phyloP scores from a whole-genome alignment of 2,113 vertebrate species.

The Heterochromis multidens region DNA sequence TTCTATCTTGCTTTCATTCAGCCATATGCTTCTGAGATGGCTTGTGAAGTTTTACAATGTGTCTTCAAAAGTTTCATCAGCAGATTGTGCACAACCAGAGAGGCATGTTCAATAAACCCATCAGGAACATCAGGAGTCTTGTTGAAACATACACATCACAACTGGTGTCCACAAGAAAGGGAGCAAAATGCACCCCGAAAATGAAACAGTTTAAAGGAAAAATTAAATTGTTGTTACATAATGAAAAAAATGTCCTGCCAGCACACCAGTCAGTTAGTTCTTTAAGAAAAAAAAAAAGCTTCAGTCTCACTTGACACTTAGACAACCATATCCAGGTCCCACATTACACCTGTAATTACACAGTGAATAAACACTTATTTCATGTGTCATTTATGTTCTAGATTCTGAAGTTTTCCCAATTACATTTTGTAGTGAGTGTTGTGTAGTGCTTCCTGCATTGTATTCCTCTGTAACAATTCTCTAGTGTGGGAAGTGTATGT shows the following conservation, averaged over 20 bases:
- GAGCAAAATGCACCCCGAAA: neutral
- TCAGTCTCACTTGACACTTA: neutral
- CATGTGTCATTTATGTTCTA: neutral
- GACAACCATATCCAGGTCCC: neutral
- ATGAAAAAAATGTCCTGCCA: neutral
- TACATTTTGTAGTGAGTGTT: neutral
- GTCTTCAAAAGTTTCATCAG: neutral
- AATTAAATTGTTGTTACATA: neutral
- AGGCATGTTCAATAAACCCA: neutral
- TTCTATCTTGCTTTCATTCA: neutral
- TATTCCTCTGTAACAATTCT: neutral
- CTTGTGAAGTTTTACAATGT: neutral
- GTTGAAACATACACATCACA: neutral
- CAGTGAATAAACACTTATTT: neutral
- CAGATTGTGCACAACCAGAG: neutral
- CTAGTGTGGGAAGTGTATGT: neutral
- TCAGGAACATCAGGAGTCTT: neutral
- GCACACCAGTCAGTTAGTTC: neutral
- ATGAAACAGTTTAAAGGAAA: neutral
- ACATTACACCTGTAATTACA: neutral
- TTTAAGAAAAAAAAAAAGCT: neutral
- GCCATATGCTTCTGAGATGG: constrained; percentile 8
- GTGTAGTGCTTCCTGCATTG: neutral
- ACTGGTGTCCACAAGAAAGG: neutral
- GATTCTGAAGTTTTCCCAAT: neutral